phyloP scores from a whole-genome alignment of 2,113 vertebrate genomes.

The Galeopterus variegatus region DNA sequence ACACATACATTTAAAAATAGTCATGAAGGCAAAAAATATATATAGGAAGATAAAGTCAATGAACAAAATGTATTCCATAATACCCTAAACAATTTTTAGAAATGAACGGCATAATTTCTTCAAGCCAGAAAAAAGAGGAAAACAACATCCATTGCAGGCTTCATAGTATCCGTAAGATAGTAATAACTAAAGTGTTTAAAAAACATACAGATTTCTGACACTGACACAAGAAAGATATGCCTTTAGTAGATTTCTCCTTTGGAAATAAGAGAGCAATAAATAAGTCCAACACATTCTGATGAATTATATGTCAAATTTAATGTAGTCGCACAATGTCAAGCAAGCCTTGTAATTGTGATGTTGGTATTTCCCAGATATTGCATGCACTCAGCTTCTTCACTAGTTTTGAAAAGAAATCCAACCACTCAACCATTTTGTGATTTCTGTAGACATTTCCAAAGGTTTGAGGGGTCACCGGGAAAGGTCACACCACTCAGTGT shows the following conservation, averaged over 20 bases:
- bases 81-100: neutral
- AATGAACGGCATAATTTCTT: neutral
- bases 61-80: neutral
- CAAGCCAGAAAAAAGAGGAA: neutral
- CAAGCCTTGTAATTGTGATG: rapidly evolving
- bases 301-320: neutral
- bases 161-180: neutral
- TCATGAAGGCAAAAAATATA: neutral
- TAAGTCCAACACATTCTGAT: neutral
- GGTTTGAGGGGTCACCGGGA: neutral
- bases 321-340: neutral
- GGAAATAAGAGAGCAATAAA: neutral
- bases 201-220: neutral
- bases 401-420: neutral
- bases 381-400: neutral
- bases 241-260: neutral
- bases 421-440: neutral
- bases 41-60: neutral
- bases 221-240: neutral
- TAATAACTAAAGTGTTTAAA: neutral
- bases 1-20: neutral
- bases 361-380: neutral
- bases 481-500: neutral
- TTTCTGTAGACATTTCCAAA: neutral
- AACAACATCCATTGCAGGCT: neutral